Evolutionary conservation across 2,888 invertebrate genomes (phyloP), one percentile per base, ranked within the genome.

Genomic region (Lacanobia oleracea): DNA sequence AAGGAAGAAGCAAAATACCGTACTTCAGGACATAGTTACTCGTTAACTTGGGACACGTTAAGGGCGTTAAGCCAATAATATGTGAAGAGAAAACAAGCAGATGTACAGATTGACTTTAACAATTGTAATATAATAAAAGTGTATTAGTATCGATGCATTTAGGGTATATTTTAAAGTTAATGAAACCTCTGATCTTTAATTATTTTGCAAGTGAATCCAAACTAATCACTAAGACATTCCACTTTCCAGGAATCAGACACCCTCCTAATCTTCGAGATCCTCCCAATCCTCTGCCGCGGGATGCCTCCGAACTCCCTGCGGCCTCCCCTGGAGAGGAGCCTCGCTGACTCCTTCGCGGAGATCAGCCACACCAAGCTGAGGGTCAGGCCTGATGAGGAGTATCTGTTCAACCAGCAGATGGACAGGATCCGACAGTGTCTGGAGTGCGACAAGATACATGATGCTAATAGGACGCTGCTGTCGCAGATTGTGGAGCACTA

Each of bases 231-330:
- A 37, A 18, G 5, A 45, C 21, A 16, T 16, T 16, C 7, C 2
- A 37, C 70, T 37, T 93, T 94, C 3, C 88, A 97, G 96, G 96
- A 96, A 82, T 89, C 94, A 10, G 96, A 96, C 68, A 90, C 95
- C 2, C 79, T 92, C n/a, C 83, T 93, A 21, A 83, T 97, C 33
- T 96, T 96, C 87, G 93, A 94, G 37, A 93, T 96, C 72, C 92
- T 97, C 3, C 96, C 96, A 3, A 93, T 95, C 33, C 86, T 97
- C 1, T 97, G 97, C 54, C 96, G 96, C 2, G 96, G 95, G 1
- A 93, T 97, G 74, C 96, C 97, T 1, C 97, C 97, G 0, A 96
- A 96, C 75, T 90, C 94, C 4, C 88, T 97, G 9, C 94, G 96
- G n/a, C 91, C 93, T 1, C 96, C 97, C 61, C 86, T 97, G 4